Conservation (phyloP, 2,888 invertebrate species). For the Carterocephalus palaemon region DNA sequence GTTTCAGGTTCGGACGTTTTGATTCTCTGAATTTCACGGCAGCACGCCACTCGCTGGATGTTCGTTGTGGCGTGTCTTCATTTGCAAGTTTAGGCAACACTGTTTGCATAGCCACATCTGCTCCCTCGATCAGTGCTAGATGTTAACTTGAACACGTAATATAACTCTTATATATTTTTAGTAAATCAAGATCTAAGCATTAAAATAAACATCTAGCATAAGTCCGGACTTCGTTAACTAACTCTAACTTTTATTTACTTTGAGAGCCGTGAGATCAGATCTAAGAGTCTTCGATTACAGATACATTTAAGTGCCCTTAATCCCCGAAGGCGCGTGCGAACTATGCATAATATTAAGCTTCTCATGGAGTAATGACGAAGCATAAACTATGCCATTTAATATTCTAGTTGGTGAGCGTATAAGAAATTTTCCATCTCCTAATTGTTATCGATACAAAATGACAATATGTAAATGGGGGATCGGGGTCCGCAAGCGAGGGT, state of each 20-base stretch:
- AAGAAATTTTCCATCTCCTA: constrained; percentile 52
- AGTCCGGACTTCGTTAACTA: no score
- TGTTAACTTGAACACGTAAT: constrained; percentile 5
- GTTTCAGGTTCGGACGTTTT: constrained; percentile 72
- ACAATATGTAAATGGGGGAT: constrained; percentile 70
- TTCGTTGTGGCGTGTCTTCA: constrained; percentile 63
- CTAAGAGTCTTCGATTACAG: no score
- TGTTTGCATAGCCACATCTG: constrained; percentile 41
- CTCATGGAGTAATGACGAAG: no score
- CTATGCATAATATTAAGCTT: no score
- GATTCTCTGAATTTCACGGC: constrained; percentile 65
- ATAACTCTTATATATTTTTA: constrained; percentile 9
- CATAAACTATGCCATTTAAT: constrained; percentile 29
- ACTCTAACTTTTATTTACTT: no score
- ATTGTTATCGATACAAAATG: constrained; percentile 66
- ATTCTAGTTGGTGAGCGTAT: constrained; percentile 37
- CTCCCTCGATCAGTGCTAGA: constrained; percentile 2
- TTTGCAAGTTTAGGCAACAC: constrained; percentile 62
- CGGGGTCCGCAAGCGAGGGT: constrained; percentile 43
- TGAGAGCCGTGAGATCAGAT: no score
- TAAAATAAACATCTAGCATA: no score
- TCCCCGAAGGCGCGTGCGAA: no score
- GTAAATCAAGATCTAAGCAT: no score
- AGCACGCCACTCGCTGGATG: constrained; percentile 49
- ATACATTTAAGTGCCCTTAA: no score